These are phyloP conservation scores for Andrena bicolor DNA, from an alignment of 2,888 invertebrate genomes.

Conservation along the genomic window DNA sequence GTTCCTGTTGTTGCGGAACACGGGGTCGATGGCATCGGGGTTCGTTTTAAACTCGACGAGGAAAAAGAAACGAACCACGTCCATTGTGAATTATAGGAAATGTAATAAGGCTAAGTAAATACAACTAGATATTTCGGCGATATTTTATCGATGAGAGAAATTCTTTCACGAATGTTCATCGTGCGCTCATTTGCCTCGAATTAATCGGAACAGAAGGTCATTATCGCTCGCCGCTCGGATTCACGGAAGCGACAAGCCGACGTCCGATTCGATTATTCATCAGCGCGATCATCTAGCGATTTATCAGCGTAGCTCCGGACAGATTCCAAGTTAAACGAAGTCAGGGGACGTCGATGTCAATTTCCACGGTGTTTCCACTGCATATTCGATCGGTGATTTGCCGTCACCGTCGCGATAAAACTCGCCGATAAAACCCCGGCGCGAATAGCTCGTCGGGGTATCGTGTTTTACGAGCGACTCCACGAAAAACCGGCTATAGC, in stretches of 20 bases:
- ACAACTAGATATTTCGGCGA: too few species aligned
- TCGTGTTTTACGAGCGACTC: constrained; percentile 19
- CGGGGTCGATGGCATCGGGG: background rate
- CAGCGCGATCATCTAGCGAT: constrained; percentile 54
- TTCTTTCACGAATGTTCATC: too few species aligned
- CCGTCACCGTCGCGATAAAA: constrained; percentile 46
- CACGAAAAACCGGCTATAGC: background rate
- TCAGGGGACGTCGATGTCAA: constrained; percentile 56
- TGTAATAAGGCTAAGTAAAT: too few species aligned
- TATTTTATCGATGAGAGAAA: too few species aligned
- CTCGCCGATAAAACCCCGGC: constrained; percentile 30
- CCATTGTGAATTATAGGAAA: too few species aligned
- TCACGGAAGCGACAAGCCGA: constrained; percentile 21
- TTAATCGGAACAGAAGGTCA: constrained; percentile 6
- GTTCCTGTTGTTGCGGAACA: background rate
- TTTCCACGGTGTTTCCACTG: constrained; percentile 55
- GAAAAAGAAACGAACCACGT: background rate
- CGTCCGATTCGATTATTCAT: constrained; percentile 50
- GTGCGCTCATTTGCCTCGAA: too few species aligned
- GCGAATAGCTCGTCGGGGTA: constrained; percentile 23
- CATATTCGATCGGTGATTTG: constrained; percentile 62
- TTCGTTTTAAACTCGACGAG: background rate
- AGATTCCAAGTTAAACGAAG: constrained; percentile 55
- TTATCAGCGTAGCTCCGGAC: constrained; percentile 48
- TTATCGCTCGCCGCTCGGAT: constrained; percentile 5